Percentiles rank a stretch among this genome's conserved stretches.
Evolutionary conservation across 1,140 invertebrate species (phyloP).

Genomic region (Papilio polyxenes): DNA sequence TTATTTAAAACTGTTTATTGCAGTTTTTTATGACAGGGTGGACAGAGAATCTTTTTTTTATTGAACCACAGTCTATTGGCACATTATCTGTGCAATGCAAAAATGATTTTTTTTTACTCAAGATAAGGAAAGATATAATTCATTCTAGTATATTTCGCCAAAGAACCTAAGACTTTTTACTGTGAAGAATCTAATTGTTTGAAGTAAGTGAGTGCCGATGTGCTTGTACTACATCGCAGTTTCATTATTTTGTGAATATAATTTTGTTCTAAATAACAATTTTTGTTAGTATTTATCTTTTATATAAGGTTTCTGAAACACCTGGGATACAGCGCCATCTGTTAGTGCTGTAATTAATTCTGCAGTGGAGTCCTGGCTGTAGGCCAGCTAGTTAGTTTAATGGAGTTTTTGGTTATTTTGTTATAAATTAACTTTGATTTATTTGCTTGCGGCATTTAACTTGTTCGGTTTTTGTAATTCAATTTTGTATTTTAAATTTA

Average conservation of each 20-base stretch:
- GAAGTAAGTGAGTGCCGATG: no score
- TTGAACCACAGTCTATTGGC: constrained; percentile 35
- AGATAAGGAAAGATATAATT: neutral
- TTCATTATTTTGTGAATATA: neutral
- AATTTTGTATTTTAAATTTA: neutral
- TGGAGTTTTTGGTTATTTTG: constrained; percentile 43
- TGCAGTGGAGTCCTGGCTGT: constrained; percentile 47
- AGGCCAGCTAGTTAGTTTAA: constrained; percentile 47
- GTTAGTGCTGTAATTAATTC: constrained; percentile 64
- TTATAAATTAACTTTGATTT: constrained; percentile 38
- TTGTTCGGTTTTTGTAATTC: neutral
- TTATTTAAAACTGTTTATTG: constrained; percentile 39
- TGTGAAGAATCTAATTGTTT: neutral
- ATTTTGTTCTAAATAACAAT: neutral
- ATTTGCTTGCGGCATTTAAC: neutral
- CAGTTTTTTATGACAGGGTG: constrained; percentile 6
- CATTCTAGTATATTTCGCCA: neutral
- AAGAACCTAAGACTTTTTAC: no score
- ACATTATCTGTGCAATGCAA: neutral
- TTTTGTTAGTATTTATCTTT: neutral
- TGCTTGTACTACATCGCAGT: neutral
- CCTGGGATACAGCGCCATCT: constrained; percentile 66
- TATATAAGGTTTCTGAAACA: constrained; percentile 35
- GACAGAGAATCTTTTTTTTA: constrained; percentile 4
- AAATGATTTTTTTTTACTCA: neutral